Percentiles rank a stretch among this genome's conserved stretches.
These are phyloP conservation scores for Sminthurides bifidus DNA, from an alignment of 1,140 invertebrate species.

Conservation along the genomic window DNA sequence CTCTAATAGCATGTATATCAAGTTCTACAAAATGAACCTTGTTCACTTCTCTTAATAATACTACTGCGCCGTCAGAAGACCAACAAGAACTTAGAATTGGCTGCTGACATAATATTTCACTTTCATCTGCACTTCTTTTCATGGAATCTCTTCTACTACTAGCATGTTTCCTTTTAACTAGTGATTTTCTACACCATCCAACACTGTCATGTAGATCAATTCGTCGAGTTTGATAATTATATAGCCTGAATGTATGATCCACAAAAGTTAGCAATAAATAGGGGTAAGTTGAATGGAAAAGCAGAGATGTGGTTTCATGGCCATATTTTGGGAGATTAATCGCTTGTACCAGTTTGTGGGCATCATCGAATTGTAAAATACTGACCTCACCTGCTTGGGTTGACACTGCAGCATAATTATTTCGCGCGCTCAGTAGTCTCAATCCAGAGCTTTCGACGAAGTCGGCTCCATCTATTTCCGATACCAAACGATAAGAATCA, in stretches of 20 bases:
- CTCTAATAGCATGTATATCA: background rate
- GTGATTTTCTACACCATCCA: background rate
- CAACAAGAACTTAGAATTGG: constrained; percentile 21
- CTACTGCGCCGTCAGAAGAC: constrained; percentile 10
- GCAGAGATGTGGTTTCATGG: constrained; percentile 5
- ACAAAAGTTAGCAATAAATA: constrained; percentile 20
- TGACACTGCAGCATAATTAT: background rate
- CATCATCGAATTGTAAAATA: background rate
- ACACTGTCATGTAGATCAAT: constrained; percentile 9
- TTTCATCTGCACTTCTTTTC: background rate
- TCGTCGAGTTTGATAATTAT: constrained; percentile 10
- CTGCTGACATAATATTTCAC: constrained; percentile 10
- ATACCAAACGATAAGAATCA: background rate
- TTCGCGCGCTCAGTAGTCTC: background rate
- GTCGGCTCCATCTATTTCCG: background rate
- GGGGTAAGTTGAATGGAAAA: constrained; percentile 16
- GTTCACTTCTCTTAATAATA: constrained; percentile 18
- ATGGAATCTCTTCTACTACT: background rate
- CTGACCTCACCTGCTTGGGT: background rate
- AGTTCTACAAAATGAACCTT: constrained; percentile 21
- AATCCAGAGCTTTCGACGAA: constrained; percentile 2
- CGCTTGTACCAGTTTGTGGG: background rate
- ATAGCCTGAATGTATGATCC: constrained; percentile 19
- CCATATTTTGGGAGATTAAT: constrained; percentile 7
- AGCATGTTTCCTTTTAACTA: background rate